phyloP scores from a whole-genome alignment of 2,888 invertebrate genomes.

The Leptopilina syphax region DNA sequence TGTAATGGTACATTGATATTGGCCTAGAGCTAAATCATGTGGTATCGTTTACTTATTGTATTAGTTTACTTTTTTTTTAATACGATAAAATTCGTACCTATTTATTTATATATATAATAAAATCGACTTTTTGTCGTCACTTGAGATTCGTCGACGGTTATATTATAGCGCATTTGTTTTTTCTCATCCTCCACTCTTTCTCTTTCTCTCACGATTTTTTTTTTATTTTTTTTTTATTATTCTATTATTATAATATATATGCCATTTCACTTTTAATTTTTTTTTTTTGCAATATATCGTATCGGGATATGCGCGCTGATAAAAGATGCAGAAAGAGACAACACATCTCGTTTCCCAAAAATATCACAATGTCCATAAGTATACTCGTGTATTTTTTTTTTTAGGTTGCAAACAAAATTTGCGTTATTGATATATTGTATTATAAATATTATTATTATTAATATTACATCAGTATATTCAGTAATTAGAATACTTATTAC shows the following conservation, averaged over 20 bases:
- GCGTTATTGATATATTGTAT: conserved; percentile 36
- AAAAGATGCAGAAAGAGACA: conserved; percentile 56
- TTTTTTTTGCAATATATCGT: conserved; percentile 58
- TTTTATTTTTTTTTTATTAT: no score
- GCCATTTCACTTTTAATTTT: conserved; percentile 42
- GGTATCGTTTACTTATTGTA: conserved; percentile 65
- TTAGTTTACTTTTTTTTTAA: no score
- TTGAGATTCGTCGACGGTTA: conserved; percentile 2
- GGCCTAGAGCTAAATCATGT: conserved; percentile 69
- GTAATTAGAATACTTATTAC: conserved; percentile 51
- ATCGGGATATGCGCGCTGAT: conserved; percentile 58
- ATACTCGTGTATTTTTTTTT: conserved; percentile 62
- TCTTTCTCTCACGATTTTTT: conserved; percentile 25
- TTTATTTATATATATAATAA: conserved; percentile 60
- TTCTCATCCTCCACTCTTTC: conserved; percentile 13
- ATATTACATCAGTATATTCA: conserved; percentile 46
- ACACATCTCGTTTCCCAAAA: conserved; percentile 61
- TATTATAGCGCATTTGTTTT: conserved; percentile 36
- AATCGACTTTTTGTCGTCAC: conserved; percentile 60
- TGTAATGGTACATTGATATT: conserved; percentile 75
- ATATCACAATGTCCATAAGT: conserved; percentile 74
- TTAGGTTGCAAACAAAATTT: conserved; percentile 4
- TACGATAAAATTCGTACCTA: conserved; percentile 75
- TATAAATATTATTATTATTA: conserved; percentile 46
- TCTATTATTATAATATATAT: conserved; percentile 7